These are phyloP conservation scores for Phytoseiulus persimilis DNA, from an alignment of 2,888 invertebrate species.

Conservation along the genomic window DNA sequence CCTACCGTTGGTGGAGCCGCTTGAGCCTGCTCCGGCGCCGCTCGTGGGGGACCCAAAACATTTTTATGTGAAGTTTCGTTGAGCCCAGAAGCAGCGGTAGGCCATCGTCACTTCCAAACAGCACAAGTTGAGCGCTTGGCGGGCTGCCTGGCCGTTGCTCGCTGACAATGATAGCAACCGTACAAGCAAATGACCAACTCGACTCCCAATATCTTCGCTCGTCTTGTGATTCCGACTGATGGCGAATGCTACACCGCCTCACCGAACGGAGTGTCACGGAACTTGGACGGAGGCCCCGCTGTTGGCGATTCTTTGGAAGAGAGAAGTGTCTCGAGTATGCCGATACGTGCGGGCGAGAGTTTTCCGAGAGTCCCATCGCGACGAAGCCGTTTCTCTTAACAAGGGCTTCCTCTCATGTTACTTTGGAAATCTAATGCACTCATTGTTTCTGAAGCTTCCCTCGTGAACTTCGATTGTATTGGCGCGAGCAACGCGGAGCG, in stretches of 20 bases:
- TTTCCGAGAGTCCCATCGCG: too few species aligned
- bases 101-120: background rate
- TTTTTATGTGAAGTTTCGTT: conserved; percentile 5
- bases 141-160: background rate
- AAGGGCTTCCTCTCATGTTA: background rate
- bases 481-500: background rate
- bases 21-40: background rate
- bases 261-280: background rate
- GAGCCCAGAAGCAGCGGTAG: background rate
- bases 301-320: background rate
- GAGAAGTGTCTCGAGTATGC: background rate
- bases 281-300: background rate
- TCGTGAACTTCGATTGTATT: background rate
- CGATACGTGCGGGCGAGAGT: background rate
- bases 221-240: background rate
- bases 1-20: background rate
- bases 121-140: background rate
- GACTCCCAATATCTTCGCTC: background rate
- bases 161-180: background rate
- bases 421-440: background rate
- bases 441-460: background rate
- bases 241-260: background rate
- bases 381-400: too few species aligned
- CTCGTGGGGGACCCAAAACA: background rate
- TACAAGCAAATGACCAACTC: background rate